Base-by-base conservation (phyloP, 2,113 vertebrate genomes). In the Ibidorhyncha struthersii region DNA sequence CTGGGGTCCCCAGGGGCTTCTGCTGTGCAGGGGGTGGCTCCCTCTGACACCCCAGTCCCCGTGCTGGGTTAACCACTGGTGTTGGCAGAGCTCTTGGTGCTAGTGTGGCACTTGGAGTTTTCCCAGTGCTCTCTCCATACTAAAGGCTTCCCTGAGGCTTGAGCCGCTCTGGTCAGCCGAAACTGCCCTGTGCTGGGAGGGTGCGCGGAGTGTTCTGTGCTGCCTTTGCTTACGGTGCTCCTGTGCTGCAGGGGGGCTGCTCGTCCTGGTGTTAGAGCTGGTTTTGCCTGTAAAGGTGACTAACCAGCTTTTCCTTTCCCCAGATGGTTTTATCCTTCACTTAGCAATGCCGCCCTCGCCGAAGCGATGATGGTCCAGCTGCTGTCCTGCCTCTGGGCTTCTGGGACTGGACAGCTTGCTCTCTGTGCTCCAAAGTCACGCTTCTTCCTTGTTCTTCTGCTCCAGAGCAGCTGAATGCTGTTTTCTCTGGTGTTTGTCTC, bases 381-480 rank as follows among this genome's bases (percentile, higher is more conserved):
- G 36, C 63, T 20, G 30, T 14, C 25, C 74, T 3, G 2, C 14
- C 26, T 65, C 70, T 4, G 26, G n/a, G 12, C 34, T 18, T 52
- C 36, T n/a, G 40, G 47, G 41, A 23, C 22, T 3, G 8, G 38
- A 4, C 5, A 4, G 38, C 21, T 66, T 61, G 52, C 13, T 65
- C 43, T 70, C 5, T 0, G 32, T 7, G 10, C 36, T 58, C 49
- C 10, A 1, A 20, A 36, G 20, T 32, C 12, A 6, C 1, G 0
- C 59, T 82, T 45, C 17, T 62, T 40, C 49, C 8, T 5, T 6
- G 8, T 18, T 4, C 32, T 49, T 16, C 49, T 56, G 18, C 25
- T 58, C 14, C 34, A 20, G 65, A 47, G 21, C 58, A 55, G 83
- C 29, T 1, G 0, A 50, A 19, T 1, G 1, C 36, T 27, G 16